Evolutionary conservation across 2,113 vertebrate genomes (phyloP).

Genomic region (Coracopsis vasa): DNA sequence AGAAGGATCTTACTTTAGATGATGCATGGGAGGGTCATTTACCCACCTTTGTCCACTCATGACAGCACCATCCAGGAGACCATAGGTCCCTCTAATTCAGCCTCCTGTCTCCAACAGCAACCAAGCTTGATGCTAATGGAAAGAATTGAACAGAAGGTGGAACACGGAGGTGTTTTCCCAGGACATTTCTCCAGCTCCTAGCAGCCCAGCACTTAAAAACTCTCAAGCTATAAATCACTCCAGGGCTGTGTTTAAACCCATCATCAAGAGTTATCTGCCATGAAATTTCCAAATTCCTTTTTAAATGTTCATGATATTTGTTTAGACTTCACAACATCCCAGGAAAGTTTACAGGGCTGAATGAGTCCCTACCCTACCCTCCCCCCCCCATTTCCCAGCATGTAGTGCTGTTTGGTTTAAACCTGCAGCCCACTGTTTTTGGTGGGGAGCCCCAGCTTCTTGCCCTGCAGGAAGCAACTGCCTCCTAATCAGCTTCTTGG

Average conservation of each 20-base stretch:
- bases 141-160: not conserved
- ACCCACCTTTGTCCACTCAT: no score
- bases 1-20: not conserved
- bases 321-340: not conserved
- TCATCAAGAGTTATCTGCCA: conserved; percentile 18
- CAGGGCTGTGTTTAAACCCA: not conserved
- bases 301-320: not conserved
- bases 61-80: not conserved
- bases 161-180: not conserved
- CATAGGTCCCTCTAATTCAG: not conserved
- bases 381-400: not conserved
- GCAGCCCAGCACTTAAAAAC: not conserved
- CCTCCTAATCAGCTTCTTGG: not conserved
- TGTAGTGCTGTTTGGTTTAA: not conserved
- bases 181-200: not conserved
- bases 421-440: not conserved
- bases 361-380: rapidly evolving
- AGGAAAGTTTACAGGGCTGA: not conserved
- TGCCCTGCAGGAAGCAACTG: not conserved
- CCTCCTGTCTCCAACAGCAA: not conserved
- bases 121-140: not conserved
- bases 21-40: not conserved
- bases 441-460: not conserved
- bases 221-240: not conserved
- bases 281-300: conserved; percentile 15